These are phyloP conservation scores for Anolis sagrei DNA, from an alignment of 2,113 vertebrate genomes.

Conservation along the genomic window DNA sequence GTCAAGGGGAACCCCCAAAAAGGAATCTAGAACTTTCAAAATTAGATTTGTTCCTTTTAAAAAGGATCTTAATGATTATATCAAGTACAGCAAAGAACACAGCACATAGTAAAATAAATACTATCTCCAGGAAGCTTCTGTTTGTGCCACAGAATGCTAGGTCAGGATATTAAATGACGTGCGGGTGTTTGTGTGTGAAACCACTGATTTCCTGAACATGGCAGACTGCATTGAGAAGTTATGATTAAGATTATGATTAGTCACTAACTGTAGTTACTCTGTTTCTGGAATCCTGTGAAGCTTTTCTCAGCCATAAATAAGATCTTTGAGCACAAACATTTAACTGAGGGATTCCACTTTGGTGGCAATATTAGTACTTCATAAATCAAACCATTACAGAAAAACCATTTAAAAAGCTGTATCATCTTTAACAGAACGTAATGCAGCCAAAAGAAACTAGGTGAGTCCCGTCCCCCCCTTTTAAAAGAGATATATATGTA, in stretches of 20 bases:
- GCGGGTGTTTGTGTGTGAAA: constrained; percentile 37
- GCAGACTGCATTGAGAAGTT: constrained; percentile 20
- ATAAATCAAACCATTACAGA: background rate
- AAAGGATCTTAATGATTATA: background rate
- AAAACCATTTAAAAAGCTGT: background rate
- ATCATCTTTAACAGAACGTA: constrained; percentile 22
- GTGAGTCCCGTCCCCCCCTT: constrained; percentile 38
- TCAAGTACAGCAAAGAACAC: background rate
- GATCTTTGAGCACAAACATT: constrained; percentile 44
- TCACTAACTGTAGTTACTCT: constrained; percentile 51
- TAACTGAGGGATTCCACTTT: constrained; percentile 29
- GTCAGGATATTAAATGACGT: constrained; percentile 30
- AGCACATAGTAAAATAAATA: constrained; percentile 28
- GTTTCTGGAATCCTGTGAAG: constrained; percentile 38
- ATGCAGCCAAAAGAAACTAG: constrained; percentile 37
- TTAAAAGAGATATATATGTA: background rate
- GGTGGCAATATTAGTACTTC: background rate
- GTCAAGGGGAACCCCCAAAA: background rate
- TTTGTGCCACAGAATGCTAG: rapidly evolving
- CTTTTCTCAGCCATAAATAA: constrained; percentile 45
- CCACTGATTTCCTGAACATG: constrained; percentile 62
- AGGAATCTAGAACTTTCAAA: background rate
- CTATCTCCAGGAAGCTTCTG: constrained; percentile 37
- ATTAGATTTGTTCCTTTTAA: background rate
- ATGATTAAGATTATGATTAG: constrained; percentile 42